Evolutionary conservation across 2,797 vertebrate species (phyloP), one percentile per base, ranked within the genome.

Genomic region (Rhabdomys pumilio): DNA sequence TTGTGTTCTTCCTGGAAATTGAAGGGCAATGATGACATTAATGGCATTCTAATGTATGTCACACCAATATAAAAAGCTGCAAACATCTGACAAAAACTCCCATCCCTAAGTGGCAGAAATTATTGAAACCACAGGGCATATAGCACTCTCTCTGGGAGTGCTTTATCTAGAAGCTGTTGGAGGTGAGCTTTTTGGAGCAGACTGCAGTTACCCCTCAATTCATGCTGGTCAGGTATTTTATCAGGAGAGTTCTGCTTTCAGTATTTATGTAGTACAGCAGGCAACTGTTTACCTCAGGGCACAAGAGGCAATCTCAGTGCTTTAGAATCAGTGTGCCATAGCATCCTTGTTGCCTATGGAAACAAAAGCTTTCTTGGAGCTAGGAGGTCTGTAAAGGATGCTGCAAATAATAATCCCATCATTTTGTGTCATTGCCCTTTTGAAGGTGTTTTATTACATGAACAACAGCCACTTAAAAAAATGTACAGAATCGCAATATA

Each of bases 281-380:
- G 98, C 95, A 97, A 97, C 96, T 98, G 97, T 98, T 98, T 98
- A 98, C 98, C 97, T 98, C 85, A 47, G 96, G 95, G 97, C 96
- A 97, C 81, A 82, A 97, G 97, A 98, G 96, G 94, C 98, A 98
- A 96, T 97, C 98, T 53, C 22, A 96, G 93, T 55, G 87, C 80
- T 93, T 98, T 91, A 96, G 91, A 98, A 98, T 97, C 98, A 72
- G 1, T 63, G 93, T 88, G 93, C 93, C 92, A 93, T 31, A 92
- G 96, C n/a, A 65, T 91, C 90, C 95, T 93, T 76, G 98, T 98
- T 98, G 98, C 98, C 98, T 90, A 92, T 97, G 98, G 98, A 98
- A 98, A 98, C 98, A 98, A 97, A 98, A 94, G 72, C 73, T 97
- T 67, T 93, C 97, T 98, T 97, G 91, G 82, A 96, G 89, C 92